Base-by-base conservation (phyloP, 2,888 invertebrate species). In the Amiota communis region DNA sequence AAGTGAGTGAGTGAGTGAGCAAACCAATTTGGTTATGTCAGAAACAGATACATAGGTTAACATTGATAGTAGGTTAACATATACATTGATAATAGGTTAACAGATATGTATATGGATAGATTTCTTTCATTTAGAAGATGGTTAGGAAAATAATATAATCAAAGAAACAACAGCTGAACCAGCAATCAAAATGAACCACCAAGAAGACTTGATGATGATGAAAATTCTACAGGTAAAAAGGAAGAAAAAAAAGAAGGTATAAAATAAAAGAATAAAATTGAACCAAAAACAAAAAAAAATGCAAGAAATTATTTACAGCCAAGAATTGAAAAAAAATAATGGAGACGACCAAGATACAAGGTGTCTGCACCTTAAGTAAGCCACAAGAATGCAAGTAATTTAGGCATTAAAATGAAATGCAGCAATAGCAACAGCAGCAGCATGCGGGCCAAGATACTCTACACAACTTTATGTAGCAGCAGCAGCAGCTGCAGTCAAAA, bases 341-440 rank as follows among this genome's bases (percentile, higher is more conserved):
- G 15, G 23, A 20, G 17, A 36, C 36, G 36, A 36, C 36, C 4
- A 17, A 59, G 20, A 20, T 20, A 59, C 20, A 20, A 20, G 20
- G 59, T 20, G 20, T 20, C 59, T 20, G 51, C 67, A 68, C 67
- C 67, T 53, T 51, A 12, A 68, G 51, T 53, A 51, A 53, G 53
- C 67, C 53, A 23, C 49, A 65, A 65, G 51, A 67, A 67, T 49
- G 67, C 67, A 51, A 68, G 67, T 68, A 68, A 68, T 68, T 68
- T 68, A 23, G 67, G 12, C 53, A 68, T 23, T 8, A 23, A 36
- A 20, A 53, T 53, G 20, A 36, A 20, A 68, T 68, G 53, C 67
- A 23, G 67, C 51, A 10, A 20, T 20, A 20, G 51, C 51, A 20
- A 9, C 51, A 53, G 53, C 53, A n/a, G 13, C 13, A n/a, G 53